These are phyloP conservation scores for Dipodomys spectabilis DNA, from an alignment of 2,113 vertebrate species.

Conservation along the genomic window DNA sequence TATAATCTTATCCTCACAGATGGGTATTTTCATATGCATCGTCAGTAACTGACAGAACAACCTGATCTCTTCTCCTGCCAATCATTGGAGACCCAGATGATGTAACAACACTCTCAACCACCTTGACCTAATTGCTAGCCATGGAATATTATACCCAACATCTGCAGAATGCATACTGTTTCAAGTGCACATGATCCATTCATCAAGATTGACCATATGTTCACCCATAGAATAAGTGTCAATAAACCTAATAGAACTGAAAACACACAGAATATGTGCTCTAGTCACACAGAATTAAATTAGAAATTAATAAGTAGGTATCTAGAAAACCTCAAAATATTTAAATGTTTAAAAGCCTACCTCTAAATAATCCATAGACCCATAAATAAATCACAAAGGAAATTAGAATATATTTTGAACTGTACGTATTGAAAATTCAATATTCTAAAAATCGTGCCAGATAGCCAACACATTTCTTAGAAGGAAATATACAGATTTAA, in stretches of 20 bases:
- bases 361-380: slow-evolving; percentile 39
- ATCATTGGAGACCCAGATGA: not conserved
- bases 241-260: slow-evolving; percentile 28
- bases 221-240: slow-evolving; percentile 48
- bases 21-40: not conserved
- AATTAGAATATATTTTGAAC: slow-evolving; percentile 40
- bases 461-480: not conserved
- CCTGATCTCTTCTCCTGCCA: not conserved
- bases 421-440: slow-evolving; percentile 29
- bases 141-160: slow-evolving; percentile 47
- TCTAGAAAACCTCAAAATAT: slow-evolving; percentile 28
- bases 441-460: not conserved
- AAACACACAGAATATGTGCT: not conserved
- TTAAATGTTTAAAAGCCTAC: slow-evolving; percentile 41
- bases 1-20: not conserved
- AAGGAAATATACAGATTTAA: not conserved
- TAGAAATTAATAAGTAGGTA: slow-evolving; percentile 52
- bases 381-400: slow-evolving; percentile 28
- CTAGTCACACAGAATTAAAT: slow-evolving; percentile 41
- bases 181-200: slow-evolving; percentile 47
- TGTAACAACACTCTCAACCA: not conserved
- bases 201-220: slow-evolving; percentile 54
- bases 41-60: not conserved
- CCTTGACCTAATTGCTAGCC: slow-evolving; percentile 57
- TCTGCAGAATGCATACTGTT: slow-evolving; percentile 41